Evolutionary conservation across 2,888 invertebrate genomes (phyloP).

Genomic region (Pomacea canaliculata): DNA sequence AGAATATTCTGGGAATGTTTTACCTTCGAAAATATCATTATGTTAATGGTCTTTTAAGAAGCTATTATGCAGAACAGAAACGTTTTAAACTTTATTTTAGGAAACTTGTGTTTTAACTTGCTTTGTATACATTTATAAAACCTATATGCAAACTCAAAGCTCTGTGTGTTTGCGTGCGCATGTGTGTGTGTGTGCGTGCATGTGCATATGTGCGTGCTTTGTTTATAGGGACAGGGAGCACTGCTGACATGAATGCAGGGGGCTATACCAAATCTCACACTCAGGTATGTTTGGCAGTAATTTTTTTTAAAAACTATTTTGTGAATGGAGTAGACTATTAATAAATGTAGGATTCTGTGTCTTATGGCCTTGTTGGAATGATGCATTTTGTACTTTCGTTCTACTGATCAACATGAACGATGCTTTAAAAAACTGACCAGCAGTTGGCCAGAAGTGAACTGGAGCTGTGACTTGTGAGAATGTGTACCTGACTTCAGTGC

Average conservation of each 20-base stretch:
- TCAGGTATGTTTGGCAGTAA: conserved; percentile 74
- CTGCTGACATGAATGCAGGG: conserved; percentile 82
- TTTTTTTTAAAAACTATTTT: not conserved
- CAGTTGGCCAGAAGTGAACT: not conserved
- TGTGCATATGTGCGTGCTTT: no score
- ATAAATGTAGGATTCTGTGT: not conserved
- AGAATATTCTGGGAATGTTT: no score
- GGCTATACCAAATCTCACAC: conserved; percentile 92
- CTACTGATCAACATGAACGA: conserved; percentile 5
- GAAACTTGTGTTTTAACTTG: no score
- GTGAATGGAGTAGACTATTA: not conserved
- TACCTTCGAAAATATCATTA: no score
- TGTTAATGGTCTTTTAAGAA: no score
- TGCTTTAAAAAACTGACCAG: conserved; percentile 3
- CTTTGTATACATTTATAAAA: no score
- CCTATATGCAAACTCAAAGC: no score
- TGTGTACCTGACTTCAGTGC: not conserved
- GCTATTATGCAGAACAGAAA: no score
- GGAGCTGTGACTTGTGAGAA: not conserved
- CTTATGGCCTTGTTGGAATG: conserved; percentile 5
- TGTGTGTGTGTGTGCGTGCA: no score
- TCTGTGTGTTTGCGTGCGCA: no score
- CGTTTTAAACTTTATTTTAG: no score
- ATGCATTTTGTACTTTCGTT: conserved; percentile 16
- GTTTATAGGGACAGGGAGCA: conserved; percentile 53